These are phyloP conservation scores for Myoxocephalus aenaeus DNA, from an alignment of 2,797 vertebrate species.

Conservation along the genomic window DNA sequence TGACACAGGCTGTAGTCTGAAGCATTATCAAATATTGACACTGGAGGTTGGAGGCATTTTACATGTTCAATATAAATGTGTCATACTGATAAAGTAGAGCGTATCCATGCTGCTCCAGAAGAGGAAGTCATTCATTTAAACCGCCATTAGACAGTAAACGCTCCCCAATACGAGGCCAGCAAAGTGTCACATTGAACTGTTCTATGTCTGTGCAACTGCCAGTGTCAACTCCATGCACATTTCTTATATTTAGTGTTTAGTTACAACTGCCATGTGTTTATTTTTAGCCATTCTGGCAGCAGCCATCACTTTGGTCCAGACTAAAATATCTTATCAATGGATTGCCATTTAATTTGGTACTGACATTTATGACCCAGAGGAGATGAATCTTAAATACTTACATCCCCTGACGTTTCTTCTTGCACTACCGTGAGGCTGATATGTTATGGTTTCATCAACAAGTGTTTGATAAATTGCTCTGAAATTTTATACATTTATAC, in stretches of 20 bases:
- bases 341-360: not conserved
- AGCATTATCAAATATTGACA: not conserved
- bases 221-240: not conserved
- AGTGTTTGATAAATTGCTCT: not conserved
- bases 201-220: not conserved
- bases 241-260: not conserved
- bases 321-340: not conserved
- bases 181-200: not conserved
- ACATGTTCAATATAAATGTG: not conserved
- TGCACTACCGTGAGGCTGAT: not conserved
- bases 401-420: not conserved
- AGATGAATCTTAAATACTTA: not conserved
- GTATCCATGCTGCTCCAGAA: not conserved
- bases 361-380: not conserved
- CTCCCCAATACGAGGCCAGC: not conserved
- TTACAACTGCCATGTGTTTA: not conserved
- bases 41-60: not conserved
- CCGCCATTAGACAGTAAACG: constrained; percentile 20
- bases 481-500: not conserved
- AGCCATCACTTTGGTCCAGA: not conserved
- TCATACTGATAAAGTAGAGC: not conserved
- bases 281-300: not conserved
- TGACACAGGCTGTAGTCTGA: not conserved
- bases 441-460: not conserved
- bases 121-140: constrained; percentile 31